Evolutionary conservation across 2,888 invertebrate genomes (phyloP), one percentile per base, ranked within the genome.

Genomic region (Vesta saturnalis): DNA sequence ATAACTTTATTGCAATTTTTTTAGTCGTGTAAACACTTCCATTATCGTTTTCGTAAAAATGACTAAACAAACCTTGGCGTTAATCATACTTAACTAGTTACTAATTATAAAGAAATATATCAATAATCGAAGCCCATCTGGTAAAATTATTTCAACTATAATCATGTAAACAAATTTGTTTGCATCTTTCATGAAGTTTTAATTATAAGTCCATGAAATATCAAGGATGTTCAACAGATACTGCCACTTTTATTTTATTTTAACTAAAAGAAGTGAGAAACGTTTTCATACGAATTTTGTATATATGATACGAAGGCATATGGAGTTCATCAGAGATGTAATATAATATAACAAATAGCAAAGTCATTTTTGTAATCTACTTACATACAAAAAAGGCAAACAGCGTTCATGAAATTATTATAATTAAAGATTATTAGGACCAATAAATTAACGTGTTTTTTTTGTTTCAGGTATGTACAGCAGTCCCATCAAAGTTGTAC

Each of bases 41-140:
- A 61, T 66, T 60, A 61, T 21, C 56, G 22, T 43, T 43, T 57
- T 56, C 56, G 52, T 60, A 35, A 60, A 64, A 23, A 59, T 65
- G 60, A 60, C 59, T 47, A 65, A 65, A 65, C 64, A 65, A 65
- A 59, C 52, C 60, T 39, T 49, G 57, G 52, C 59, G 54, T 39
- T 65, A 59, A 65, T 65, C 39, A 23, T 23, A 23, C 22, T 65
- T 55, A 49, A 60, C 55, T 60, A 39, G 12, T 39, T 39, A n/a
- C n/a, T 39, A 39, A 23, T 23, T 23, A 64, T 59, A 59, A 58
- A 59, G 59, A 49, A 52, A 52, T 61, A 60, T 46, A 43, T 66
- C 60, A 61, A 66, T 66, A 66, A 66, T 61, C 61, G 16, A 52
- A 52, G 14, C 47, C 60, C 66, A 66, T 66, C 66, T 66, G 66